phyloP scores from a whole-genome alignment of 2,113 vertebrate genomes.

The Atrichornis clamosus region DNA sequence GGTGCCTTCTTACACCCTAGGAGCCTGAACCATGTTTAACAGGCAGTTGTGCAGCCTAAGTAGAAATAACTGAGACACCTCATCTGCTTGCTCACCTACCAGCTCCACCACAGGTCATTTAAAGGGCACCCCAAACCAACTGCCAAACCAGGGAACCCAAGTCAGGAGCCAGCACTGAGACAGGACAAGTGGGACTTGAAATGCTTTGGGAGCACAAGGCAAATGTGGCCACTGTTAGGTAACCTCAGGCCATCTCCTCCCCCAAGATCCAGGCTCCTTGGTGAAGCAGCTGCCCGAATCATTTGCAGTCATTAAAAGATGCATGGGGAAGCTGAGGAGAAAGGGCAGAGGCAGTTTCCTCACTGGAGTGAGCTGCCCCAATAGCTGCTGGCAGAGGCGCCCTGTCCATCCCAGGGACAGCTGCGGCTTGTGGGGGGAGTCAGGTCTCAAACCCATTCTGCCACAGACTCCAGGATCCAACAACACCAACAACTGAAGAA shows the following conservation, averaged over 20 bases:
- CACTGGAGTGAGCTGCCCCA: neutral
- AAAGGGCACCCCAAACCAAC: neutral
- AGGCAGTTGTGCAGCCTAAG: neutral
- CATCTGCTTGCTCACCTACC: neutral
- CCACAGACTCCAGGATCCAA: neutral
- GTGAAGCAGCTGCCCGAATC: neutral
- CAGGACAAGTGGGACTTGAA: neutral
- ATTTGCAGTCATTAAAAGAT: neutral
- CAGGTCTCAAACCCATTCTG: neutral
- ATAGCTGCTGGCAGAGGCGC: neutral
- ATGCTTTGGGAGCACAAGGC: neutral
- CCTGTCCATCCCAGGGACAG: neutral
- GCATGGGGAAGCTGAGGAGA: rapidly evolving
- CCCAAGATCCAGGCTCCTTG: neutral
- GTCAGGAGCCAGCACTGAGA: neutral
- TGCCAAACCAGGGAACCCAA: neutral
- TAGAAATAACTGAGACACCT: rapidly evolving
- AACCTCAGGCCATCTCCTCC: neutral
- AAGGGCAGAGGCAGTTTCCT: neutral
- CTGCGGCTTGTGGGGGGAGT: neutral
- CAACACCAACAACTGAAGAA: neutral
- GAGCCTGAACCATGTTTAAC: neutral
- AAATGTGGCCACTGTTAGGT: neutral
- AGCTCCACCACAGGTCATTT: neutral
- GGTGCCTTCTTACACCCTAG: neutral